Evolutionary conservation across 2,113 vertebrate species (phyloP).

Genomic region (Otolemur garnettii): DNA sequence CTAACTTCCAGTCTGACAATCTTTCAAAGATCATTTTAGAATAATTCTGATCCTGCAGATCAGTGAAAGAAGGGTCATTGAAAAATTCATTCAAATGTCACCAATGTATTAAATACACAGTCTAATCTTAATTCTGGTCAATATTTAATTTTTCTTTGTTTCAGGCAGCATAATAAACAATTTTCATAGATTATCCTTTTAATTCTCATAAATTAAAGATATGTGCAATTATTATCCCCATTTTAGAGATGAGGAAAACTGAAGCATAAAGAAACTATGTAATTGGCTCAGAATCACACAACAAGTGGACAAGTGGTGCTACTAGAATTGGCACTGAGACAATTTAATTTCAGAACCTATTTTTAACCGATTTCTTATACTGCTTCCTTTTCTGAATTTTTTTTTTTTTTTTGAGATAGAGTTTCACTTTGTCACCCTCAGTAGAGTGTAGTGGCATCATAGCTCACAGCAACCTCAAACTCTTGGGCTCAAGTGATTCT

Average conservation of each 20-base stretch:
- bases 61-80: background rate
- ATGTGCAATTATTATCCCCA: background rate
- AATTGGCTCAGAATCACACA: background rate
- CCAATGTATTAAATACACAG: background rate
- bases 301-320: background rate
- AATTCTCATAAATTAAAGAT: conserved; percentile 5
- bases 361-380: background rate
- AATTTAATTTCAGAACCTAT: conserved; percentile 36
- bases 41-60: conserved; percentile 42
- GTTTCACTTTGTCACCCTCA: too few relatives aligned
- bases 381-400: conserved; percentile 39
- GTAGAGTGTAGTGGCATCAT: too few relatives aligned
- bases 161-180: background rate
- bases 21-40: conserved; percentile 13
- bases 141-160: conserved; percentile 32
- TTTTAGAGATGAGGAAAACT: conserved; percentile 27
- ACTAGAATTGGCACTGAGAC: background rate
- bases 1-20: background rate
- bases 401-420: background rate
- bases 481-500: too few relatives aligned
- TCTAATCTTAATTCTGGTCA: conserved; percentile 13
- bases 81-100: conserved; percentile 33
- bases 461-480: too few relatives aligned
- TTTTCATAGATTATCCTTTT: background rate
- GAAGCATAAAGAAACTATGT: background rate